Evolutionary conservation across 2,797 vertebrate species (phyloP).

Genomic region (Mycteria americana): DNA sequence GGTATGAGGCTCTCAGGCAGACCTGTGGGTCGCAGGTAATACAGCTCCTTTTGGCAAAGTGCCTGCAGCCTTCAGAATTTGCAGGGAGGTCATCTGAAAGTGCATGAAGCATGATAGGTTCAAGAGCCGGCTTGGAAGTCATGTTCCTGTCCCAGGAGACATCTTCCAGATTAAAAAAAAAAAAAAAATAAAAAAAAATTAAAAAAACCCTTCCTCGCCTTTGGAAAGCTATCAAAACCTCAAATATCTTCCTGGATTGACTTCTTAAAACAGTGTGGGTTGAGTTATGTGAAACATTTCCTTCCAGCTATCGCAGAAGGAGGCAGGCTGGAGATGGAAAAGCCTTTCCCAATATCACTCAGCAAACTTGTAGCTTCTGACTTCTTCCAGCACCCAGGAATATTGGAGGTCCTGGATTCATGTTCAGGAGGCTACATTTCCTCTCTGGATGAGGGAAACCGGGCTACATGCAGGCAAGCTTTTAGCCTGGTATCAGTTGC

Average conservation of each 20-base stretch:
- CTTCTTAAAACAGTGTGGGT: conserved; percentile 5
- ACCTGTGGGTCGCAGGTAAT: not conserved
- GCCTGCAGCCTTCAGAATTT: not conserved
- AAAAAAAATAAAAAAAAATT: too few relatives aligned
- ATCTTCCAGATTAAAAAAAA: not conserved
- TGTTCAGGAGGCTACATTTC: not conserved
- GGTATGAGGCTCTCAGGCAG: not conserved
- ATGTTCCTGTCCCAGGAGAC: not conserved
- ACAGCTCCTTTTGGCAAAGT: not conserved
- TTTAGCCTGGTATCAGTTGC: not conserved
- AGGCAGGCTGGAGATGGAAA: not conserved
- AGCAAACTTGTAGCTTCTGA: not conserved
- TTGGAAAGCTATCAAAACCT: conserved; percentile 26
- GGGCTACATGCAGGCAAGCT: not conserved
- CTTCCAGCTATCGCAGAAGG: not conserved
- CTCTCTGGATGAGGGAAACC: not conserved
- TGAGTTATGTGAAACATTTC: conserved; percentile 21
- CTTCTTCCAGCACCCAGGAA: not conserved
- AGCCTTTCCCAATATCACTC: not conserved
- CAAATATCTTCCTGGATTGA: not conserved
- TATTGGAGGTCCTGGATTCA: not conserved
- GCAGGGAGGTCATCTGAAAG: not conserved
- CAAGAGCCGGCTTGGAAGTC: not conserved
- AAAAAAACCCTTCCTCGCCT: not conserved
- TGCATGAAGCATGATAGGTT: not conserved